These are phyloP conservation scores for Ispidina picta DNA, from an alignment of 2,797 vertebrate genomes.

Conservation along the genomic window DNA sequence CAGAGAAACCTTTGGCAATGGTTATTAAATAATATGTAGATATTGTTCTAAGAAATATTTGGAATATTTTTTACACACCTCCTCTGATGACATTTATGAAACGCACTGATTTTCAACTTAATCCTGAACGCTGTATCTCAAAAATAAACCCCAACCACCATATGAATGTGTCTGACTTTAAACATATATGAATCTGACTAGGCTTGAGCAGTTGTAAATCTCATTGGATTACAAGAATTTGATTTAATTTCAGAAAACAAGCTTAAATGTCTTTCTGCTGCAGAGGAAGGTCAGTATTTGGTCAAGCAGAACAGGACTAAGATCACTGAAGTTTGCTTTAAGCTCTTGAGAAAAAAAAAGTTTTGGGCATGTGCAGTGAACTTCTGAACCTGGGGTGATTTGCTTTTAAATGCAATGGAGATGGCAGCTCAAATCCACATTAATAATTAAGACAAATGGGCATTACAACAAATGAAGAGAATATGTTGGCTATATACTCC, in stretches of 20 bases:
- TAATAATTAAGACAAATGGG: conserved; percentile 75
- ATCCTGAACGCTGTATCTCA: neutral
- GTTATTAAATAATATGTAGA: neutral
- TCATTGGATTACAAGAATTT: conserved; percentile 59
- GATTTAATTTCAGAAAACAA: conserved; percentile 70
- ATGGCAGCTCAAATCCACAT: conserved; percentile 55
- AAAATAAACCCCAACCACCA: conserved; percentile 18
- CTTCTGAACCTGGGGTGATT: conserved; percentile 74
- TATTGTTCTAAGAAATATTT: neutral
- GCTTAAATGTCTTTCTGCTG: conserved; percentile 61
- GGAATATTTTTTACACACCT: conserved; percentile 9
- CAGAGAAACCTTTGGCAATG: neutral
- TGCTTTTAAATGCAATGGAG: conserved; percentile 47
- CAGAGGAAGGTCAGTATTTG: conserved; percentile 69
- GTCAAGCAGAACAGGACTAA: conserved; percentile 69
- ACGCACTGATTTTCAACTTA: neutral
- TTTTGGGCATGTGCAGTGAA: conserved; percentile 69
- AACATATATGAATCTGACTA: conserved; percentile 39
- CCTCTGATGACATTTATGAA: neutral
- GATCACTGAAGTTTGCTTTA: conserved; percentile 57
- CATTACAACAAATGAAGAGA: conserved; percentile 78
- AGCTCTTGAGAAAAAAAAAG: conserved; percentile 46
- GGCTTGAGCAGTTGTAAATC: conserved; percentile 46
- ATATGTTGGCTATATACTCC: conserved; percentile 62
- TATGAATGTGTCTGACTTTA: conserved; percentile 24